Base-by-base conservation (phyloP, 2,113 vertebrate genomes). In the Epinephelus moara region DNA sequence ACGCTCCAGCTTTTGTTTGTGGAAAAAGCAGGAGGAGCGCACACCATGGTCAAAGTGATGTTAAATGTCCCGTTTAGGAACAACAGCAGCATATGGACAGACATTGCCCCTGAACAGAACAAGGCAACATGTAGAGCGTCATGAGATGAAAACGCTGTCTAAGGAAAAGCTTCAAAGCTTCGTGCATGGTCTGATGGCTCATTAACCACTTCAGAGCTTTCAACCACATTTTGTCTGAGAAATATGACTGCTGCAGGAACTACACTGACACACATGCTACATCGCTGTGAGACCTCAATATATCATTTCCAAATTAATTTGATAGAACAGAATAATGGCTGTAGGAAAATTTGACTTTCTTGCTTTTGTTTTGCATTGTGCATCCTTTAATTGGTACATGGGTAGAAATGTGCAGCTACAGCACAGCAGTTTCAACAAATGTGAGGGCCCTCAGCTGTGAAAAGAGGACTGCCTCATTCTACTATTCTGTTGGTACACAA, bases 1-100 rank as follows among this genome's bases (percentile, higher is more conserved):
- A 86, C 52, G 53, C 81, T 79, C 47, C 70, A 23, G 15, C 59
- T 78, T 87, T 86, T 91, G 85, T 89, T 89, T 86, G 87, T 86
- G 85, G 87, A 91, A 89, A 90, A 80, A 82, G 72, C 85, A 83
- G 75, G 76, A 85, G 84, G 74, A 90, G 82, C 47, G 49, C 86
- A 84, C 84, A 84, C 77, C 77, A 90, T 78, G 84, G 82, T 88
- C 77, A 90, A 91, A 92, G 82, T 75, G 50, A 92, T 82, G 85
- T 86, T 90, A 66, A 86, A 82, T 81, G 87, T 86, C 78, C 82
- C 84, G 42, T 90, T 89, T 63, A 89, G 71, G 57, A 84, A 64
- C 73, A 88, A 85, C 62, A 85, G 70, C 79, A 72, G 72, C 77
- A 87, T 71, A 78, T 70, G 76, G 69, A 79, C 50, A 76, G 67